Evolutionary conservation across 2,113 vertebrate species (phyloP).

Genomic region (Clarias batrachus): DNA sequence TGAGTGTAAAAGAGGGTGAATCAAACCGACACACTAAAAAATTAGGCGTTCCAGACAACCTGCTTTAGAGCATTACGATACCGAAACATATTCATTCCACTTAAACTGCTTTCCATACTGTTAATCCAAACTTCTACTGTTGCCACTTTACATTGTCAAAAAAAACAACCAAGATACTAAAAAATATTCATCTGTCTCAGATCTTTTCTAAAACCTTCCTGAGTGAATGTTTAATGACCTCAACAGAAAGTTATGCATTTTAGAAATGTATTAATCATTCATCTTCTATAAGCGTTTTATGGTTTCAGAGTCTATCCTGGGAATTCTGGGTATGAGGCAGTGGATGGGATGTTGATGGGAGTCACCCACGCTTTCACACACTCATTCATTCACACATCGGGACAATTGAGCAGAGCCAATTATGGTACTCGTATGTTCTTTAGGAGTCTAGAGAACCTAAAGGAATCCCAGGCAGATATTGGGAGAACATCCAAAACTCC

Average conservation of each 20-base stretch:
- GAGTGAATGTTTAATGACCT: neutral
- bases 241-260: neutral
- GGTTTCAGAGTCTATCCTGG: neutral
- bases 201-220: neutral
- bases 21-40: neutral
- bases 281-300: neutral
- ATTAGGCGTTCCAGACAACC: neutral
- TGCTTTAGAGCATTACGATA: neutral
- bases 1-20: neutral
- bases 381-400: neutral
- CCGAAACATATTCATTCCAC: neutral
- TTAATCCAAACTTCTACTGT: neutral
- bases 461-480: neutral
- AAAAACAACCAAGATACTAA: neutral
- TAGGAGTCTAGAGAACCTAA: neutral
- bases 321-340: neutral
- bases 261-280: neutral
- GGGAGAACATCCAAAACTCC: neutral
- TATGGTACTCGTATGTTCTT: neutral
- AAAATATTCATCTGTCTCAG: neutral
- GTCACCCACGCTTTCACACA: neutral
- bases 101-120: neutral
- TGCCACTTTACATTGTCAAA: too few species aligned
- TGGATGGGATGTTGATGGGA: neutral
- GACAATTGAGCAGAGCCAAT: neutral